Percentiles rank a stretch among this genome's conserved stretches.
These are phyloP conservation scores for Sterna hirundo DNA, from an alignment of 2,113 vertebrate genomes.

Conservation along the genomic window DNA sequence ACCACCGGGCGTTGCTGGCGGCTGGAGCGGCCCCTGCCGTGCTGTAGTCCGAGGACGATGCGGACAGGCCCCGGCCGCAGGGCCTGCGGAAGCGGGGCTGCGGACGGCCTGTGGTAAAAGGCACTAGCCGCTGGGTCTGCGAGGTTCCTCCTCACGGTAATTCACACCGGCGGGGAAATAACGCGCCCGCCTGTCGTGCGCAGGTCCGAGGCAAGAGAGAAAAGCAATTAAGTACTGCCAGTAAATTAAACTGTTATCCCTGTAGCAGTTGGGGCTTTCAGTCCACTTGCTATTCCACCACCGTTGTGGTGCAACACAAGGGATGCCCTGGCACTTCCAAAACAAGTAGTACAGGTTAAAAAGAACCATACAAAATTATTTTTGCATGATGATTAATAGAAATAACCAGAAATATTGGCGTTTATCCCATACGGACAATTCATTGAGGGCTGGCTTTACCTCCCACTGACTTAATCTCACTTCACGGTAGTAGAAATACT, in stretches of 20 bases:
- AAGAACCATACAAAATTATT: background rate
- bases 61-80: fast-evolving
- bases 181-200: fast-evolving
- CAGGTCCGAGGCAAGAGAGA: background rate
- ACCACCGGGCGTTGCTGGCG: fast-evolving
- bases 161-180: fast-evolving
- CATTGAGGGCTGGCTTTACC: background rate
- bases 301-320: fast-evolving
- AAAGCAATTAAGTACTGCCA: fast-evolving
- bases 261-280: fast-evolving
- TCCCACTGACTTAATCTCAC: background rate
- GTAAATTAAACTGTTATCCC: fast-evolving
- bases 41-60: fast-evolving
- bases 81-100: fast-evolving
- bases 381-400: background rate
- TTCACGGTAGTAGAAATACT: background rate
- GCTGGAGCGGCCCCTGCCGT: fast-evolving
- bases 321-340: fast-evolving
- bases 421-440: background rate
- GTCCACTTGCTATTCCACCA: fast-evolving
- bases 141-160: fast-evolving
- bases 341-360: background rate
- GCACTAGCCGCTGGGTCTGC: fast-evolving
- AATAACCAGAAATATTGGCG: background rate
- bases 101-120: fast-evolving